phyloP scores from a whole-genome alignment of 2,113 vertebrate species.

The Nothocercus nigrocapillus region DNA sequence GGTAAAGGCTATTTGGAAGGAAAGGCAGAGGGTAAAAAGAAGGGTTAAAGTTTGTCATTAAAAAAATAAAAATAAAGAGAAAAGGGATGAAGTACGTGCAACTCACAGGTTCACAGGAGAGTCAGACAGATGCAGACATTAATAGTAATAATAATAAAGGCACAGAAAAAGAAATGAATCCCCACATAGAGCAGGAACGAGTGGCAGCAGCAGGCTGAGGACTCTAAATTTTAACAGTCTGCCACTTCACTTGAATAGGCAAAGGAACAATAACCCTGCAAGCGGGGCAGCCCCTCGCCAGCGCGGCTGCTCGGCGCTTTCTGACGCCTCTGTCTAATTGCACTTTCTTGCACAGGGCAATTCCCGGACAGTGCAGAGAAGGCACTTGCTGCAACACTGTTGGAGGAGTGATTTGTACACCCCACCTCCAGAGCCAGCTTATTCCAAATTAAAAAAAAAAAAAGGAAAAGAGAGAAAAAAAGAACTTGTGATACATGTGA shows the following conservation, averaged over 20 bases:
- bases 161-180: neutral
- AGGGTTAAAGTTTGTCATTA: constrained; percentile 13
- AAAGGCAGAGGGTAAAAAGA: constrained; percentile 52
- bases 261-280: constrained; percentile 53
- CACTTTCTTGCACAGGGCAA: constrained; percentile 5
- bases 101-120: neutral
- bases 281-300: constrained; percentile 45
- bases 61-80: neutral
- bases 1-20: constrained; percentile 72
- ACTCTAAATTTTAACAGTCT: constrained; percentile 38
- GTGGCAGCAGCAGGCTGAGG: constrained; percentile 22
- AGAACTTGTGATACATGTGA: neutral
- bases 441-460: neutral
- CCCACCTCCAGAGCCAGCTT: neutral
- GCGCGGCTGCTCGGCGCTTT: neutral
- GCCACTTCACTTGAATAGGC: constrained; percentile 51
- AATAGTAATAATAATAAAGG: neutral
- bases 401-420: neutral
- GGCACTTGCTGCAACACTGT: neutral
- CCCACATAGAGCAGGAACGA: neutral
- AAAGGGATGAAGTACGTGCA: accelerated
- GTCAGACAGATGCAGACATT: neutral
- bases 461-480: neutral
- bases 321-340: constrained; percentile 48
- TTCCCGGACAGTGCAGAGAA: neutral